Percentiles rank a stretch among this genome's conserved stretches.
These are phyloP conservation scores for Peribatodes rhomboidaria DNA, from an alignment of 2,888 invertebrate genomes.

Conservation along the genomic window DNA sequence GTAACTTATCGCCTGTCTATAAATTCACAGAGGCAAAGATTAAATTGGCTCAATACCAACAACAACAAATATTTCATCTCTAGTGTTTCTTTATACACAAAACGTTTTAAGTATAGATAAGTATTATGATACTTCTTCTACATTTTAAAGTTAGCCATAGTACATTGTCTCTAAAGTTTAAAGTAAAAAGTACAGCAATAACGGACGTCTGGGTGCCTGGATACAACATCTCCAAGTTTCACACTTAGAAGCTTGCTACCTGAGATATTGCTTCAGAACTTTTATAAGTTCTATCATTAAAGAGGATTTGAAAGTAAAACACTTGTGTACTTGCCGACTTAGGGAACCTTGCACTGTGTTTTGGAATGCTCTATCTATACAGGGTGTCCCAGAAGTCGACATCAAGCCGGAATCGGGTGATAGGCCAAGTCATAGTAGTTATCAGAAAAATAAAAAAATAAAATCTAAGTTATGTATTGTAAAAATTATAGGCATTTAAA, in stretches of 20 bases:
- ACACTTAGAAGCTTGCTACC: constrained; percentile 16
- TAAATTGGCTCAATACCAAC: background rate
- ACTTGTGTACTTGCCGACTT: background rate
- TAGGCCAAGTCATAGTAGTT: too few species aligned
- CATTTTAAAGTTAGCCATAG: background rate
- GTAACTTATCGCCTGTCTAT: too few species aligned
- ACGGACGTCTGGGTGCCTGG: constrained; percentile 9
- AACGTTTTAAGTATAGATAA: background rate
- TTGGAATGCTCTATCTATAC: too few species aligned
- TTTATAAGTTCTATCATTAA: constrained; percentile 20
- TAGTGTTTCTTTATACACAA: background rate
- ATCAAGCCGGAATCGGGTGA: too few species aligned
- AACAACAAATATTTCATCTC: background rate
- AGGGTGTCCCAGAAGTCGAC: too few species aligned
- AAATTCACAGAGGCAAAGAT: background rate
- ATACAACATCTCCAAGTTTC: constrained; percentile 12
- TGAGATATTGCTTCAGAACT: constrained; percentile 21
- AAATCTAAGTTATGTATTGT: too few species aligned
- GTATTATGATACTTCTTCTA: background rate
- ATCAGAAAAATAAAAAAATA: too few species aligned
- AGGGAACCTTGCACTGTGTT: background rate
- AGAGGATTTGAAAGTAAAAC: constrained; percentile 14
- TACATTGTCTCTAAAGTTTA: constrained; percentile 16
- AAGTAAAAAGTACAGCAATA: constrained; percentile 19
- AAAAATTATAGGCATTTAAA: too few species aligned